These are phyloP conservation scores for Metopia argyrocephala DNA, from an alignment of 2,888 invertebrate species.

Conservation along the genomic window DNA sequence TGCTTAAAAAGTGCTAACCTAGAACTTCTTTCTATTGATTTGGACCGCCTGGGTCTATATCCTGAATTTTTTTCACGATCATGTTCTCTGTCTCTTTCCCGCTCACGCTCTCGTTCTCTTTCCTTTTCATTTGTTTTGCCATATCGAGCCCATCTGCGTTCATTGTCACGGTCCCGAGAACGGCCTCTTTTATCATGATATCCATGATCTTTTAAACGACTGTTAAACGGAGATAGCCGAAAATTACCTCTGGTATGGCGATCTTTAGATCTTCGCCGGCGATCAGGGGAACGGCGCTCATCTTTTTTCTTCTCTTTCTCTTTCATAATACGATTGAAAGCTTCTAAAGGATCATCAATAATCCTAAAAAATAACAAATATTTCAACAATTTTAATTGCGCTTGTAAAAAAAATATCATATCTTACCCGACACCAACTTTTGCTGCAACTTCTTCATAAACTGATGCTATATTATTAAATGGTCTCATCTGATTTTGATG, in stretches of 20 bases:
- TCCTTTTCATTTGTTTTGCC: constrained; percentile 65
- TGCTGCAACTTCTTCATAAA: constrained; percentile 77
- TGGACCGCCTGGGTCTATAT: constrained; percentile 66
- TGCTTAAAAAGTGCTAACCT: constrained; percentile 62
- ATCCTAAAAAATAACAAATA: constrained; percentile 77
- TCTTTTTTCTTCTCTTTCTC: constrained; percentile 85
- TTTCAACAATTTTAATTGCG: neutral
- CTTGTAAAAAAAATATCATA: neutral
- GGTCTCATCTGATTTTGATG: constrained; percentile 56
- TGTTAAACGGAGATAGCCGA: constrained; percentile 71
- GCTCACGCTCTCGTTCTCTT: constrained; percentile 63
- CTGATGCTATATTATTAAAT: constrained; percentile 73
- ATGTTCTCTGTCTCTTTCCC: constrained; percentile 49
- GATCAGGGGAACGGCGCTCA: constrained; percentile 79
- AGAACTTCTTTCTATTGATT: constrained; percentile 69
- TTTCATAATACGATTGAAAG: constrained; percentile 90
- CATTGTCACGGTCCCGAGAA: constrained; percentile 66
- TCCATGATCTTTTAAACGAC: constrained; percentile 66
- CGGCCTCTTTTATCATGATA: constrained; percentile 67
- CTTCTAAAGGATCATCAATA: constrained; percentile 91
- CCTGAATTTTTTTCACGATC: constrained; percentile 66
- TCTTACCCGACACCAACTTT: constrained; percentile 77
- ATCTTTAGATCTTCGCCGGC: constrained; percentile 76
- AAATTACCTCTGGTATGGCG: constrained; percentile 69
- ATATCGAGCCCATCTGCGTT: constrained; percentile 58